A percentile compares a stretch with the other conserved stretches of the same genome.
Conservation (phyloP, 1,140 invertebrate species). For the Ceratina calcarata region DNA sequence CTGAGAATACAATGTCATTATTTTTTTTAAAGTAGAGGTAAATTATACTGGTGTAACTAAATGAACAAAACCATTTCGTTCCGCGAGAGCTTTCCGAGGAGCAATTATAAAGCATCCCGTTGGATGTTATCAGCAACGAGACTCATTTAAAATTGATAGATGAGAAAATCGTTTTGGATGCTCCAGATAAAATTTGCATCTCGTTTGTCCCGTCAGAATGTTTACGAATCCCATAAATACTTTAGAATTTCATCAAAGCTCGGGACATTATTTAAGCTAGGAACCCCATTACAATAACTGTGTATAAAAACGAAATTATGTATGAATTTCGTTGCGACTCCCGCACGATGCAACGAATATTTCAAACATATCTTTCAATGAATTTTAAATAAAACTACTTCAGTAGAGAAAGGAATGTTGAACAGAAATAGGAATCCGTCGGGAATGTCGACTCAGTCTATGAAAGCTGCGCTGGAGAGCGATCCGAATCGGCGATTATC, state of each 20-base stretch:
- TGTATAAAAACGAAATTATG: neutral
- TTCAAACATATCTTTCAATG: neutral
- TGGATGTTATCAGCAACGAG: neutral
- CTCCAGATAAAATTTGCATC: neutral
- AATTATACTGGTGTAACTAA: too few relatives aligned
- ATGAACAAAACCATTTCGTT: too few relatives aligned
- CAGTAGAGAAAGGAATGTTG: too few relatives aligned
- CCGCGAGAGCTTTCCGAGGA: neutral
- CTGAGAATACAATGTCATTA: too few relatives aligned
- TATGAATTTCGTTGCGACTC: too few relatives aligned
- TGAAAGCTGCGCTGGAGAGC: neutral
- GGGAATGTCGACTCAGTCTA: neutral
- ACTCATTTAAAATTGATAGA: constrained; percentile 12
- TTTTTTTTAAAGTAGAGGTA: too few relatives aligned
- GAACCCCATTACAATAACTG: too few relatives aligned
- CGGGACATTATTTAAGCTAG: too few relatives aligned
- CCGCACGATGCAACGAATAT: neutral
- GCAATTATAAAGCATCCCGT: neutral
- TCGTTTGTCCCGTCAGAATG: neutral
- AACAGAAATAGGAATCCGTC: neutral
- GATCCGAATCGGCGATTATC: constrained; percentile 42
- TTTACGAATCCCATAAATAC: neutral
- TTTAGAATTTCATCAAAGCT: too few relatives aligned
- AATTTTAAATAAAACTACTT: too few relatives aligned
- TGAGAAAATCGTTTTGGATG: neutral